Conservation (phyloP, 2,888 invertebrate genomes). For the Andrena hattorfiana region DNA sequence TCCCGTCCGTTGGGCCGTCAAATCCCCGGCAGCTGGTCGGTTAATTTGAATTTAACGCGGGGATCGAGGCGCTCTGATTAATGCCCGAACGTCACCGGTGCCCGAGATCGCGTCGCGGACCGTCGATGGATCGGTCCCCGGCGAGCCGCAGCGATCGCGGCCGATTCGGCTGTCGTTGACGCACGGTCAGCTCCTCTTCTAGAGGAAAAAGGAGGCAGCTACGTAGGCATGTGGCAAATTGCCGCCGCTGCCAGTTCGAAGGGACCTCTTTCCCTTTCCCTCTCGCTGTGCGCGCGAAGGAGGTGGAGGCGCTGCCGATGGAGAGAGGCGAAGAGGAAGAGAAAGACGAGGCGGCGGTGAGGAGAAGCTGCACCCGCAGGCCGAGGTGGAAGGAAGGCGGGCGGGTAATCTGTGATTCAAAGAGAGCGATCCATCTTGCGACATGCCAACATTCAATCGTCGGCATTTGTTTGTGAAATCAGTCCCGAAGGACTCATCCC, state of each 20-base stretch:
- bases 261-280: constrained; percentile 40
- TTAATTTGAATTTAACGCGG: constrained; percentile 3
- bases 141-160: constrained; percentile 33
- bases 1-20: not conserved
- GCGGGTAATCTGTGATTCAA: constrained; percentile 84
- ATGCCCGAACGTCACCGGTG: constrained; percentile 38
- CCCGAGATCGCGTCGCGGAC: constrained; percentile 47
- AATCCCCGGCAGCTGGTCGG: not conserved
- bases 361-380: constrained; percentile 42
- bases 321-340: constrained; percentile 57
- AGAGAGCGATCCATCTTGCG: constrained; percentile 84
- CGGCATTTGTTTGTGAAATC: constrained; percentile 84
- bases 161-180: constrained; percentile 59
- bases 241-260: constrained; percentile 70
- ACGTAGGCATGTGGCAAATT: constrained; percentile 81
- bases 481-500: constrained; percentile 80
- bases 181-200: constrained; percentile 40
- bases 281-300: constrained; percentile 34
- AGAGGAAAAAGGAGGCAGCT: constrained; percentile 56
- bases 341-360: constrained; percentile 44
- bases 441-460: constrained; percentile 84
- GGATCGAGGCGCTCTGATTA: not conserved
- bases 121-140: constrained; percentile 45
- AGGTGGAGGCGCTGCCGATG: constrained; percentile 65
- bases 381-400: constrained; percentile 68